phyloP scores from a whole-genome alignment of 2,797 vertebrate genomes.

The Simalia tracyae region DNA sequence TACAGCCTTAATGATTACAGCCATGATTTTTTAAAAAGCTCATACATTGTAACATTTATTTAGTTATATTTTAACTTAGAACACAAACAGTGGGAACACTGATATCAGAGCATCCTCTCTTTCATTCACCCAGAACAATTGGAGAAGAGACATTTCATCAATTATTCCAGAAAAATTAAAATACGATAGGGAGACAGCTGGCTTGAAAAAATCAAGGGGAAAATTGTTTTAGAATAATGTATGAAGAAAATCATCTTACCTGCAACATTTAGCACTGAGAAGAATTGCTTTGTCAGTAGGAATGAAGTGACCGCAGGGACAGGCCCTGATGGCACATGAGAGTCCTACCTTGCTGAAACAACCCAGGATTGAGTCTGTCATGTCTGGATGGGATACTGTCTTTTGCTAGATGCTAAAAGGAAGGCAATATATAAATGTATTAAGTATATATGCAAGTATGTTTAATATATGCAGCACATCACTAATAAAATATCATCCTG shows the following conservation, averaged over 20 bases:
- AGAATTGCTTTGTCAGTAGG: neutral
- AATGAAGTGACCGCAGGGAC: neutral
- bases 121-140: constrained; percentile 35
- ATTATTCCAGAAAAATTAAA: constrained; percentile 36
- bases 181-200: constrained; percentile 31
- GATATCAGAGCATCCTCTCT: constrained; percentile 24
- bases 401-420: neutral
- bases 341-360: neutral
- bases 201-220: neutral
- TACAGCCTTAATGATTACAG: neutral
- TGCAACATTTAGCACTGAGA: neutral
- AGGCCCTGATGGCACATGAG: neutral
- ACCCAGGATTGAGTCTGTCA: neutral
- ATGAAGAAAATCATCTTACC: constrained; percentile 32
- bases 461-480: neutral
- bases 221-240: constrained; percentile 24
- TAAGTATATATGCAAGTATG: neutral
- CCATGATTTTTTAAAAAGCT: neutral
- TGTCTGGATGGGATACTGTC: neutral
- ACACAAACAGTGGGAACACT: neutral
- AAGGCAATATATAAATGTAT: neutral
- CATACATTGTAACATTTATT: neutral
- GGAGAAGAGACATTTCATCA: constrained; percentile 43
- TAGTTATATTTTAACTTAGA: neutral
- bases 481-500: neutral